Evolutionary conservation across 2,113 vertebrate genomes (phyloP).

Genomic region (Riparia riparia): DNA sequence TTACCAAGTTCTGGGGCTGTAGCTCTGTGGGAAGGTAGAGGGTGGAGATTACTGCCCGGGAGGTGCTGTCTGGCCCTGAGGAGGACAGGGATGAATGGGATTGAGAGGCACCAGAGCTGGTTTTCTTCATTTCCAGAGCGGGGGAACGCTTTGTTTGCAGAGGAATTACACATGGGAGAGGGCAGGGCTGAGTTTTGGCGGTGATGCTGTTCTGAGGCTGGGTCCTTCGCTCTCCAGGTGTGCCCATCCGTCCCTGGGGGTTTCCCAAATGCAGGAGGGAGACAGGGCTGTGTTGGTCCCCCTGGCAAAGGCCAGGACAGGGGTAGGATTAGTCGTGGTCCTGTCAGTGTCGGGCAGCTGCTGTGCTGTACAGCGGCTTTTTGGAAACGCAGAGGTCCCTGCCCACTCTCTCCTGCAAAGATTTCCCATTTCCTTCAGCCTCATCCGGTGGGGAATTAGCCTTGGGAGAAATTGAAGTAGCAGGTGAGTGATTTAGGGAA

Average conservation of each 20-base stretch:
- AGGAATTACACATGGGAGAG: not conserved
- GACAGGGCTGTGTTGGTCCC: not conserved
- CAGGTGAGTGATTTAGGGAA: not conserved
- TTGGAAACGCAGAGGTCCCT: not conserved
- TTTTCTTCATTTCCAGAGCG: rapidly evolving
- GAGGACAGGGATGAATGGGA: not conserved
- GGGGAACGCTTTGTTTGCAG: not conserved
- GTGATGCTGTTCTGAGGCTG: not conserved
- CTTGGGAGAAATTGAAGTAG: not conserved
- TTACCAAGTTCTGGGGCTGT: not conserved
- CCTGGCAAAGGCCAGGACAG: not conserved
- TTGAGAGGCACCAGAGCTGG: not conserved
- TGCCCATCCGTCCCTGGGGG: not conserved
- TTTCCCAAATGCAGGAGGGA: not conserved
- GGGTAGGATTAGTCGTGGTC: rapidly evolving
- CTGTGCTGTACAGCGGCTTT: not conserved
- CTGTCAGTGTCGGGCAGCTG: not conserved
- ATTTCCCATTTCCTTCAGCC: not conserved
- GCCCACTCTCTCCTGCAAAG: not conserved
- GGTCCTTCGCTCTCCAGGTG: not conserved
- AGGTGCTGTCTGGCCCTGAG: not conserved
- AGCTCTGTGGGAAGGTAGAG: rapidly evolving
- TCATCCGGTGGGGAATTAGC: not conserved
- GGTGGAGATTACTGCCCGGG: not conserved
- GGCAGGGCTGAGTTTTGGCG: not conserved